A percentile compares a stretch with the other conserved stretches of the same genome.
These are phyloP conservation scores for Larimichthys polyactis DNA, from an alignment of 2,113 vertebrate genomes.

Conservation along the genomic window DNA sequence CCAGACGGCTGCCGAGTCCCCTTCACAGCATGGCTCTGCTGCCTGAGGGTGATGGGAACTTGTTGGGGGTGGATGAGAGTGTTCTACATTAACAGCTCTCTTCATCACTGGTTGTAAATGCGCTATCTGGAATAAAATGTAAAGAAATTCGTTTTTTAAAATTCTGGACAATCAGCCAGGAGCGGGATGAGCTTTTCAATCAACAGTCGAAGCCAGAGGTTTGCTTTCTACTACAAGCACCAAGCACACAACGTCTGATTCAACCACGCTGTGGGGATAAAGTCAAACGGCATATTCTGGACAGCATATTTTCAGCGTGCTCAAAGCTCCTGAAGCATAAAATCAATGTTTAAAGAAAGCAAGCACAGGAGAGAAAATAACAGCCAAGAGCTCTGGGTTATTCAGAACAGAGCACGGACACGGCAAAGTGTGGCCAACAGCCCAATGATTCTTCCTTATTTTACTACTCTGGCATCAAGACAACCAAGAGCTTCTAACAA, in stretches of 20 bases:
- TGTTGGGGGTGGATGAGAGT: not conserved
- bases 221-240: constrained; percentile 34
- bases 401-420: constrained; percentile 25
- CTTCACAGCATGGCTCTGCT: constrained; percentile 29
- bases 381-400: constrained; percentile 34
- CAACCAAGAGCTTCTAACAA: not conserved
- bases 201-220: not conserved
- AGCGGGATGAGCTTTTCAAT: constrained; percentile 32
- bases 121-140: constrained; percentile 3
- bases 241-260: constrained; percentile 23
- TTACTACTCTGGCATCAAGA: not conserved
- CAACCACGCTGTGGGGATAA: not conserved
- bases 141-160: constrained; percentile 11
- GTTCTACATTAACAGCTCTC: constrained; percentile 31
- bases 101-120: constrained; percentile 23
- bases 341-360: constrained; percentile 57
- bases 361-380: constrained; percentile 39
- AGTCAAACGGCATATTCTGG: constrained; percentile 43
- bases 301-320: constrained; percentile 23
- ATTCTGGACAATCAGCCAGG: not conserved
- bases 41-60: constrained; percentile 41
- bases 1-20: constrained; percentile 58
- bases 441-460: not conserved
- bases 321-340: constrained; percentile 36
- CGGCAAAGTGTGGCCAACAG: not conserved